Conservation (phyloP, 2,113 vertebrate species). For the Propithecus coquereli region DNA sequence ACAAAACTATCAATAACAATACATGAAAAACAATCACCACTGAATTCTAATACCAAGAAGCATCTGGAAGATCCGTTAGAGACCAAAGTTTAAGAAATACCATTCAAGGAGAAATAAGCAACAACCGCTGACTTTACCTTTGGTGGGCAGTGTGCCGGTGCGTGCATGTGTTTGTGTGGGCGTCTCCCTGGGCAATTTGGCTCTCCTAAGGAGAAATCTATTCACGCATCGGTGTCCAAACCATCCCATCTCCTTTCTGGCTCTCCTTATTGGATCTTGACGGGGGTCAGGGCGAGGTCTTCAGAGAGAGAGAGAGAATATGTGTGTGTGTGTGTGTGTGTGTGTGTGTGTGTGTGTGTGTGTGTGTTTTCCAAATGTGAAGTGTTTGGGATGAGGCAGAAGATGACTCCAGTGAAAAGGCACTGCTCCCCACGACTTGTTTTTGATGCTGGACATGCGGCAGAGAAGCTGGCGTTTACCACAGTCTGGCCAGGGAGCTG, state of each 20-base stretch:
- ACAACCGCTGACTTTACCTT: rapidly evolving
- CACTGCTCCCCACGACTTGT: neutral
- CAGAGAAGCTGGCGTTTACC: conserved; percentile 67
- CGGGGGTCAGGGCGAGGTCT: neutral
- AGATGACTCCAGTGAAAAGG: conserved; percentile 70
- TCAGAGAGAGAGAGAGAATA: neutral
- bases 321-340: neutral
- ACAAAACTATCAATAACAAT: neutral
- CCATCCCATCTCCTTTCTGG: neutral
- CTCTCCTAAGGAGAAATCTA: neutral
- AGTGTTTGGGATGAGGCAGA: conserved; percentile 64
- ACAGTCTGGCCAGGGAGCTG: conserved; percentile 34
- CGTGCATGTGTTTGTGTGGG: rapidly evolving
- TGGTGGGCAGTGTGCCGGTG: neutral
- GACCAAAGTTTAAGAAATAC: neutral
- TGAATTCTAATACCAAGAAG: neutral
- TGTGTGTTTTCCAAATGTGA: conserved; percentile 66
- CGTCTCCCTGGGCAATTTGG: neutral
- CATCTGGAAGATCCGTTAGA: neutral
- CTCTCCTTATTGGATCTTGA: neutral
- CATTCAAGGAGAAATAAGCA: neutral
- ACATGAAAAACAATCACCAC: neutral
- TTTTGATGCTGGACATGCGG: conserved; percentile 67
- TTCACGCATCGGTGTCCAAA: neutral
- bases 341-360: neutral